Evolutionary conservation across 2,113 vertebrate species (phyloP).

Genomic region (Pheucticus melanocephalus): DNA sequence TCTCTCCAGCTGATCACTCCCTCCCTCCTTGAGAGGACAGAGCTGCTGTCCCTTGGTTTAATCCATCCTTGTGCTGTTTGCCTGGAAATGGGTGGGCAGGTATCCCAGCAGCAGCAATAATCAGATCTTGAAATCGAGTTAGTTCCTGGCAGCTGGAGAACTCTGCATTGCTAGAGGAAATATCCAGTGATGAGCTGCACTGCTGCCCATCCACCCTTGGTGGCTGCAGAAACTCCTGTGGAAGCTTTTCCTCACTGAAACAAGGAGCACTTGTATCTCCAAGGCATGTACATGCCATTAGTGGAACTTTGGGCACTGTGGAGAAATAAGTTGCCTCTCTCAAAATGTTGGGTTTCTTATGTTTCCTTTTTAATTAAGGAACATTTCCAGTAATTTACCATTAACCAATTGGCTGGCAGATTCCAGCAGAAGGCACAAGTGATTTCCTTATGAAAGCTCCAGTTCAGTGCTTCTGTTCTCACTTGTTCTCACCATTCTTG

Average conservation of each 20-base stretch:
- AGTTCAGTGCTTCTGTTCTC: neutral
- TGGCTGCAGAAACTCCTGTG: neutral
- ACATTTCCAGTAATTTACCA: constrained; percentile 19
- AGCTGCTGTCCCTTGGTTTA: neutral
- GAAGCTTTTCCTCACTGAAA: neutral
- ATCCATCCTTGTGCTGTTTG: neutral
- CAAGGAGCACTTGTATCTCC: neutral
- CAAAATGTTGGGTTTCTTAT: neutral
- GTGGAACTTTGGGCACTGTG: neutral
- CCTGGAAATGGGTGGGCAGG: neutral
- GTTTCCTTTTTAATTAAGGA: constrained; percentile 43
- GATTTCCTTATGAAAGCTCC: neutral
- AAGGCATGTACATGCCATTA: neutral
- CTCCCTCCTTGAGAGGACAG: neutral
- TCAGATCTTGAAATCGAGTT: neutral
- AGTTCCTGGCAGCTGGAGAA: neutral
- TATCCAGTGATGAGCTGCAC: rapidly evolving
- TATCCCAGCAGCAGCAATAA: neutral
- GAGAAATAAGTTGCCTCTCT: neutral
- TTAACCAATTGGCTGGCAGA: neutral
- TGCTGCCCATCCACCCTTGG: neutral
- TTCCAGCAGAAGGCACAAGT: constrained; percentile 14
- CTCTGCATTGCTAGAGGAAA: neutral
- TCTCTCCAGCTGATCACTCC: neutral
- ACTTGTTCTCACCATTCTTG: neutral